Evolutionary conservation across 2,797 vertebrate genomes (phyloP).

Genomic region (Masticophis lateralis): DNA sequence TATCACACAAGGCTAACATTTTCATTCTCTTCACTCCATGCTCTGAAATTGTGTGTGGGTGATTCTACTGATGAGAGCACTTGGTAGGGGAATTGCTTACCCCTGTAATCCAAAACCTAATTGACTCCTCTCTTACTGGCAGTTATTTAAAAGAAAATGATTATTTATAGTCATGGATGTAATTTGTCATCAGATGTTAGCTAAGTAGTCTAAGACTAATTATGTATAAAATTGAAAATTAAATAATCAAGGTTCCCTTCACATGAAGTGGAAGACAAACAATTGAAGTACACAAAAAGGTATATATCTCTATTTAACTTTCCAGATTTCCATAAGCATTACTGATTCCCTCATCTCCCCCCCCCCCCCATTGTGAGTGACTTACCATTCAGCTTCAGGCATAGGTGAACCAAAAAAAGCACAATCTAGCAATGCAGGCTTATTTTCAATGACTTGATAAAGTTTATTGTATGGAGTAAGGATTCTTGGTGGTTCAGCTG

Average conservation of each 20-base stretch:
- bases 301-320: background rate
- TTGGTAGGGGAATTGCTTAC: background rate
- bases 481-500: conserved; percentile 92
- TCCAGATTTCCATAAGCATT: background rate
- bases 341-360: background rate
- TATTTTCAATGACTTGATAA: conserved; percentile 90
- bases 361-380: background rate
- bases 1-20: background rate
- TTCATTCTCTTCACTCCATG: background rate
- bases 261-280: background rate
- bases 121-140: background rate
- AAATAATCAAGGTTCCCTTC: background rate
- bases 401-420: conserved; percentile 92
- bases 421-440: conserved; percentile 83
- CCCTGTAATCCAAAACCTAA: background rate
- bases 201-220: background rate
- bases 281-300: background rate
- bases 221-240: background rate
- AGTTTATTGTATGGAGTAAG: conserved; percentile 82
- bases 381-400: conserved; percentile 90
- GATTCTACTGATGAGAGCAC: background rate
- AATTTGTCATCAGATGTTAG: background rate
- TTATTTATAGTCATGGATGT: background rate
- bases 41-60: background rate
- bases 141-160: background rate